These are phyloP conservation scores for Mellivora capensis DNA, from an alignment of 2,113 vertebrate genomes.

Conservation along the genomic window DNA sequence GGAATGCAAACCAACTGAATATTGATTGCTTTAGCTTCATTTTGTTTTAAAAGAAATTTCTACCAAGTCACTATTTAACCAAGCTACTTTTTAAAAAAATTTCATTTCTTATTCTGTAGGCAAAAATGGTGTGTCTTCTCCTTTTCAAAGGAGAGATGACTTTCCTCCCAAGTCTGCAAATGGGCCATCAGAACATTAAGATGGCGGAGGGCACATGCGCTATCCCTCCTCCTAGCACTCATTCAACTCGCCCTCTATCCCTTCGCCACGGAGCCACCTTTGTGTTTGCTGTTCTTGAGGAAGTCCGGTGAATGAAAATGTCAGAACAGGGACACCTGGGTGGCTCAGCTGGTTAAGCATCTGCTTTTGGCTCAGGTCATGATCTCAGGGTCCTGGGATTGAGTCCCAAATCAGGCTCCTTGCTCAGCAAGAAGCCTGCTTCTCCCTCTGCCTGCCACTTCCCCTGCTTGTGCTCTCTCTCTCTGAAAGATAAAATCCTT, in stretches of 20 bases:
- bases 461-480: background rate
- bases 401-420: background rate
- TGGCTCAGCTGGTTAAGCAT: background rate
- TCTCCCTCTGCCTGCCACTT: background rate
- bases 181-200: background rate
- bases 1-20: background rate
- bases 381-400: background rate
- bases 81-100: background rate
- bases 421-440: background rate
- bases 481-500: background rate
- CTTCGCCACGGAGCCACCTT: background rate
- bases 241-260: background rate
- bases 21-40: background rate
- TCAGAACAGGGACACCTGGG: background rate
- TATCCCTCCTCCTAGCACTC: background rate
- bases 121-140: background rate
- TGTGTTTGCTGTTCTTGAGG: background rate
- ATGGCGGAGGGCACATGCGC: accelerated
- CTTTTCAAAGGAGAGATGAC: background rate
- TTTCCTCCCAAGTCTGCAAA: background rate
- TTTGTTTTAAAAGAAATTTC: constrained; percentile 20
- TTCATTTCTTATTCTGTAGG: background rate
- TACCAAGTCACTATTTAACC: constrained; percentile 8
- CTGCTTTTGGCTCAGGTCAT: background rate
- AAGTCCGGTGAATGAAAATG: background rate